A percentile compares a stretch with the other conserved stretches of the same genome.
These are phyloP conservation scores for Nemoura dubitans DNA, from an alignment of 2,888 invertebrate species.

Conservation along the genomic window DNA sequence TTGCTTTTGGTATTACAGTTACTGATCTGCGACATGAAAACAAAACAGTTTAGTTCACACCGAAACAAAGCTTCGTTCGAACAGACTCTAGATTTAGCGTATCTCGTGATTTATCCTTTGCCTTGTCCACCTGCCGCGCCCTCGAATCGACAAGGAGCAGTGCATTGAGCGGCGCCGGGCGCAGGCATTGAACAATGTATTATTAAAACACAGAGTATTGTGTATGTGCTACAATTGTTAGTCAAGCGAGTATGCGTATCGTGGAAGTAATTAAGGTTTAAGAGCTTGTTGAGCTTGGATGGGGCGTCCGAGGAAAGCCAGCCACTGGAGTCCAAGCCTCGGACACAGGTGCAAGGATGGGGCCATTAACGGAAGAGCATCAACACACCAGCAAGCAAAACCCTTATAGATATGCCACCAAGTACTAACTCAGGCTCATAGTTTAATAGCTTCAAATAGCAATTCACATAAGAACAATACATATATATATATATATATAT, in stretches of 20 bases:
- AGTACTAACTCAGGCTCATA: constrained; percentile 7
- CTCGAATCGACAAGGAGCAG: background rate
- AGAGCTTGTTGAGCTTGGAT: background rate
- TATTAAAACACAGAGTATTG: background rate
- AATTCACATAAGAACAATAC: constrained; percentile 4
- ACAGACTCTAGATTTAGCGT: background rate
- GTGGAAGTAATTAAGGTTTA: constrained; percentile 7
- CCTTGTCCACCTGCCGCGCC: background rate
- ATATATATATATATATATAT: too few relatives aligned
- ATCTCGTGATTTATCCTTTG: background rate
- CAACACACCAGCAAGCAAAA: background rate
- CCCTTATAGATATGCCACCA: constrained; percentile 4
- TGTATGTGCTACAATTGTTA: background rate
- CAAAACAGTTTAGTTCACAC: background rate
- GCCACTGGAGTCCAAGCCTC: background rate
- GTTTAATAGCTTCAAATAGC: constrained; percentile 12
- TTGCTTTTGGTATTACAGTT: background rate
- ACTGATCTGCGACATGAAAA: background rate
- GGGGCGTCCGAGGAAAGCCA: background rate
- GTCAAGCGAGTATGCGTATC: background rate
- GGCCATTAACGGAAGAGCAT: background rate
- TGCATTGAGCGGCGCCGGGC: background rate
- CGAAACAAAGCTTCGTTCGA: background rate
- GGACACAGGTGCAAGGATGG: constrained; percentile 7
- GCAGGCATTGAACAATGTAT: background rate